Evolutionary conservation across 1,140 invertebrate genomes (phyloP).

Genomic region (Drosophila neocordata): DNA sequence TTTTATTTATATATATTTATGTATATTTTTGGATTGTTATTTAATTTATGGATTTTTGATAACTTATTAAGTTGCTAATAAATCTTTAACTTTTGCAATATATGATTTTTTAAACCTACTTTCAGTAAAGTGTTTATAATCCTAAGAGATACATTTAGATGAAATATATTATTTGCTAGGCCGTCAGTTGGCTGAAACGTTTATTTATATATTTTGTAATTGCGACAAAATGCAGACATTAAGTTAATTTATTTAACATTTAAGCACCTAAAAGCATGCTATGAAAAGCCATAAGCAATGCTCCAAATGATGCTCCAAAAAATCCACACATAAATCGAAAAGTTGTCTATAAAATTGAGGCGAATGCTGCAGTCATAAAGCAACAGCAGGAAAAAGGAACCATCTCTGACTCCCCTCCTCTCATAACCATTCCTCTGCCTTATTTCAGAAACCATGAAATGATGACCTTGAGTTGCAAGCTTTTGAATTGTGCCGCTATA

Average conservation of each 20-base stretch:
- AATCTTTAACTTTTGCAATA: no score
- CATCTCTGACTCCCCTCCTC: neutral
- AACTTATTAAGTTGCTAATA: neutral
- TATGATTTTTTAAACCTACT: no score
- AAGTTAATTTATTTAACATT: constrained; percentile 49
- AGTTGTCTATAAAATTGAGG: constrained; percentile 46
- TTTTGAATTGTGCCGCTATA: constrained; percentile 26
- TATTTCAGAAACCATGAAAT: neutral
- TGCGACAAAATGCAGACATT: constrained; percentile 44
- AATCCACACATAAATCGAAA: constrained; percentile 20
- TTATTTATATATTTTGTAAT: constrained; percentile 24
- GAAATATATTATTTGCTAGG: no score
- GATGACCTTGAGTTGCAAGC: constrained; percentile 45
- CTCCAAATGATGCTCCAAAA: constrained; percentile 28
- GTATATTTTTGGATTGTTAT: no score
- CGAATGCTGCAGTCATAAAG: constrained; percentile 47
- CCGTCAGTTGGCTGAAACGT: neutral
- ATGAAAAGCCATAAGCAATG: constrained; percentile 42
- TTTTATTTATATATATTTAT: no score
- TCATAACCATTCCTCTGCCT: neutral
- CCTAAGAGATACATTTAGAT: no score
- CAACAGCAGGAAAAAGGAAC: constrained; percentile 6
- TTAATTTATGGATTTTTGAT: no score
- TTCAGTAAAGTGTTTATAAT: no score
- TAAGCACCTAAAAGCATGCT: constrained; percentile 37